These are phyloP conservation scores for Podarcis raffonei DNA, from an alignment of 2,113 vertebrate genomes.

Conservation along the genomic window DNA sequence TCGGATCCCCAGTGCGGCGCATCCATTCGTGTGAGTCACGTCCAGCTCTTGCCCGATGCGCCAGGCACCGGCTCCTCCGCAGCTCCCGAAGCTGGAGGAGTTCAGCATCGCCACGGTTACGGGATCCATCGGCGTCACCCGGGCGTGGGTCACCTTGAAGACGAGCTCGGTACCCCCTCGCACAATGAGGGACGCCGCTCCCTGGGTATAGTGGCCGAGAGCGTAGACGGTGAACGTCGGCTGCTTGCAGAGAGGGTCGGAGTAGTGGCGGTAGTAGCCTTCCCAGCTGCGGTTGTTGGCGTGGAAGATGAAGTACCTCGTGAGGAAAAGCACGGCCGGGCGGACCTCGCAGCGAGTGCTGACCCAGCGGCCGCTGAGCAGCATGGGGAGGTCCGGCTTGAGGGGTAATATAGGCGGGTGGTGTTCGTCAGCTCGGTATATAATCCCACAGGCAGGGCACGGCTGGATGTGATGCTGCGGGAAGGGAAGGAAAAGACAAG, in stretches of 20 bases:
- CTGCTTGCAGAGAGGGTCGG: conserved; percentile 82
- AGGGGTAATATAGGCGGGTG: conserved; percentile 79
- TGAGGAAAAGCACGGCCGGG: conserved; percentile 88
- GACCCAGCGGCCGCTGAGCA: conserved; percentile 83
- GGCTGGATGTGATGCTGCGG: conserved; percentile 86
- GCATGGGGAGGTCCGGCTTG: conserved; percentile 54
- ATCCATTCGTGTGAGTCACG: conserved; percentile 84
- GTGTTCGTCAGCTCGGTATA: conserved; percentile 81
- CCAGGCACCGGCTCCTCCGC: conserved; percentile 79
- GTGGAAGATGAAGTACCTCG: conserved; percentile 83
- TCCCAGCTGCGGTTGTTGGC: conserved; percentile 81
- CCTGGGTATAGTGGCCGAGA: conserved; percentile 79
- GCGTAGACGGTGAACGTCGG: conserved; percentile 87
- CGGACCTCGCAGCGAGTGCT: conserved; percentile 85
- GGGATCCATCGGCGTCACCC: conserved; percentile 79
- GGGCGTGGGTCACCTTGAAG: conserved; percentile 83
- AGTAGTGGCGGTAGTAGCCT: conserved; percentile 87
- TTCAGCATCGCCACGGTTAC: conserved; percentile 79
- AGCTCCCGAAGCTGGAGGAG: conserved; percentile 77
- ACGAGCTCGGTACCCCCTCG: conserved; percentile 81
- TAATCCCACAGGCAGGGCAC: conserved; percentile 82
- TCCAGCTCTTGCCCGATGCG: conserved; percentile 81
- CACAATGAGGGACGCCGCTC: conserved; percentile 76
- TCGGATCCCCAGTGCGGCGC: conserved; percentile 82
- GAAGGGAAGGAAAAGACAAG: background rate